A percentile compares a stretch with the other conserved stretches of the same genome.
phyloP scores from a whole-genome alignment of 2,797 vertebrate species.

The Etheostoma nigrum region DNA sequence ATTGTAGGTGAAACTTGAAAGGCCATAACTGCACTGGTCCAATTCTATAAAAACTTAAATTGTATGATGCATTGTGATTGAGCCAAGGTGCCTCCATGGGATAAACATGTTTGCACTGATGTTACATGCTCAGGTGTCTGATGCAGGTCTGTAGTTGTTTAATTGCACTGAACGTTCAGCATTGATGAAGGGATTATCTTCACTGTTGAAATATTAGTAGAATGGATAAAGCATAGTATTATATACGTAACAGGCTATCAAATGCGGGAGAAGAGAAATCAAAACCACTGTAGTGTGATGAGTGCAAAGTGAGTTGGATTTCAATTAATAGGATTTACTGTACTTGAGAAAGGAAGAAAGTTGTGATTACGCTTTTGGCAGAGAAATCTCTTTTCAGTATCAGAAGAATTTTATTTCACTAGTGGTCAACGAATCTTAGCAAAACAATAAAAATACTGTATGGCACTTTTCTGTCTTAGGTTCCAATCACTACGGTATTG shows the following conservation, averaged over 20 bases:
- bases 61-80: neutral
- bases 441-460: neutral
- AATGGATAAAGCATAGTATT: no score
- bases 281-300: no score
- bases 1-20: neutral
- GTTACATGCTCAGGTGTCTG: neutral
- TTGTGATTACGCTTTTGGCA: neutral
- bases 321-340: neutral
- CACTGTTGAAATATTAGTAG: neutral
- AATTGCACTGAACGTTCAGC: neutral
- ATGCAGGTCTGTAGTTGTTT: conserved; percentile 1
- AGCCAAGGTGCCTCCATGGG: neutral
- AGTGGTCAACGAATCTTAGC: neutral
- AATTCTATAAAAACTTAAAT: neutral
- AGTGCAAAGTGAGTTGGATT: neutral
- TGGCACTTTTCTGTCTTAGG: conserved; percentile 56
- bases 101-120: neutral
- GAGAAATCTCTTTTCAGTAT: neutral
- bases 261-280: neutral
- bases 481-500: conserved; percentile 87
- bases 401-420: neutral
- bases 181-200: neutral
- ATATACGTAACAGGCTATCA: conserved; percentile 12
- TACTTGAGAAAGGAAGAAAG: neutral
- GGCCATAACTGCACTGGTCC: neutral